Evolutionary conservation across 2,888 invertebrate species (phyloP).

Genomic region (Drosophila limbata): DNA sequence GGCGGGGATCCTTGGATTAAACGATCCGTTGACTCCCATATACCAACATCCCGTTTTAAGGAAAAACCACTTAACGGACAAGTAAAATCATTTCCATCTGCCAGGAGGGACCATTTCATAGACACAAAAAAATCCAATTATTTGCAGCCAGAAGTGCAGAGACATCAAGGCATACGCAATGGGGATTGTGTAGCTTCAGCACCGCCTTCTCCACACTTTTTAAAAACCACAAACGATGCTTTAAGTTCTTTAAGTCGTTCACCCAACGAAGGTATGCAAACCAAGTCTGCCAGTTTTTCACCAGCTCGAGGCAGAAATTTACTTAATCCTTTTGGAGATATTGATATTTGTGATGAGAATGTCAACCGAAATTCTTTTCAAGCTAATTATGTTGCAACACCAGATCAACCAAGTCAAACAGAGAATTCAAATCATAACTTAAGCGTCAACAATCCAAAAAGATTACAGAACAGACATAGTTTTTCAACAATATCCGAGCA

Average conservation of each 20-base stretch:
- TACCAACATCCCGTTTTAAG: constrained; percentile 14
- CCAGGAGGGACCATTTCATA: constrained; percentile 64
- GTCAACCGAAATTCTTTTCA: constrained; percentile 27
- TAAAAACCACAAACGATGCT: constrained; percentile 64
- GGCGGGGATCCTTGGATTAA: constrained; percentile 82
- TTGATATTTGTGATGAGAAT: constrained; percentile 26
- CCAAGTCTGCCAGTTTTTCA: constrained; percentile 72
- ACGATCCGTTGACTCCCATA: constrained; percentile 49
- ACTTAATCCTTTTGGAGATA: constrained; percentile 57
- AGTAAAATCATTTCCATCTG: constrained; percentile 74
- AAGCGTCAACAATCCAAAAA: constrained; percentile 76
- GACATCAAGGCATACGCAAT: constrained; percentile 65
- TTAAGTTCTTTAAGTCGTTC: constrained; percentile 54
- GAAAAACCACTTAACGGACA: constrained; percentile 57
- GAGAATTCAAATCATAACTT: constrained; percentile 62
- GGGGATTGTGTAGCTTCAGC: constrained; percentile 69
- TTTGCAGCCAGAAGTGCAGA: constrained; percentile 70
- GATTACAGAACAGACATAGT: constrained; percentile 83
- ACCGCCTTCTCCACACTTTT: constrained; percentile 78
- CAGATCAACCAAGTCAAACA: constrained; percentile 17
- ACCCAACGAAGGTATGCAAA: constrained; percentile 46
- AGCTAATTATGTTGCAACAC: constrained; percentile 21
- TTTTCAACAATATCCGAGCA: constrained; percentile 79
- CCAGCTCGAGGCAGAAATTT: constrained; percentile 66
- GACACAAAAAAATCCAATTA: constrained; percentile 39